Evolutionary conservation across 2,113 vertebrate genomes (phyloP).

Genomic region (Arothron firmamentum): DNA sequence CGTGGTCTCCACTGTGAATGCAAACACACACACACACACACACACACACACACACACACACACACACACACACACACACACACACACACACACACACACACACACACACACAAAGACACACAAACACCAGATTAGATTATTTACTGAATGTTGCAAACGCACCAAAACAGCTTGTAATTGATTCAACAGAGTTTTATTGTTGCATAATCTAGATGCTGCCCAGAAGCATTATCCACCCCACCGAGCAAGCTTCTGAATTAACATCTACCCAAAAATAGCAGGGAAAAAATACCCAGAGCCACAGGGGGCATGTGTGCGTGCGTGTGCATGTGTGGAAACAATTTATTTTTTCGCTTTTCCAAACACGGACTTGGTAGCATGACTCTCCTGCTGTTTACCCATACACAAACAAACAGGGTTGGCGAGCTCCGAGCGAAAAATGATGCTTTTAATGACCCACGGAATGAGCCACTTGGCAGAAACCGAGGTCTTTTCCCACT

Average conservation of each 20-base stretch:
- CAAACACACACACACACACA: conserved; percentile 50
- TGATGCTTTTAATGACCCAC: conserved; percentile 44
- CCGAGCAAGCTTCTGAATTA: conserved; percentile 42
- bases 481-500: conserved; percentile 50
- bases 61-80: conserved; percentile 59
- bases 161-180: conserved; percentile 11
- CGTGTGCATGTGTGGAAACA: conserved; percentile 35
- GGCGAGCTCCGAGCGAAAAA: conserved; percentile 36
- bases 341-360: conserved; percentile 53
- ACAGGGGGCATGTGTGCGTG: conserved; percentile 23
- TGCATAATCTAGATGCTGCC: conserved; percentile 47
- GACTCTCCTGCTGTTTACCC: conserved; percentile 28
- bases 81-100: conserved; percentile 49
- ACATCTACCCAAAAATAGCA: conserved; percentile 53
- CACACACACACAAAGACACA: conserved; percentile 53
- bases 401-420: conserved; percentile 67
- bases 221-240: conserved; percentile 50
- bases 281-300: conserved; percentile 20
- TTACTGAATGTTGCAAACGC: conserved; percentile 16
- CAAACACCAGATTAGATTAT: conserved; percentile 26
- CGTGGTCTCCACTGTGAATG: conserved; percentile 66
- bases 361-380: conserved; percentile 30
- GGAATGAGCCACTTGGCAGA: conserved; percentile 60
- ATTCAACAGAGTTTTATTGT: conserved; percentile 46
- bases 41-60: conserved; percentile 43